Conservation (phyloP, 2,888 invertebrate genomes). For the Orthonychiurus folsomi region DNA sequence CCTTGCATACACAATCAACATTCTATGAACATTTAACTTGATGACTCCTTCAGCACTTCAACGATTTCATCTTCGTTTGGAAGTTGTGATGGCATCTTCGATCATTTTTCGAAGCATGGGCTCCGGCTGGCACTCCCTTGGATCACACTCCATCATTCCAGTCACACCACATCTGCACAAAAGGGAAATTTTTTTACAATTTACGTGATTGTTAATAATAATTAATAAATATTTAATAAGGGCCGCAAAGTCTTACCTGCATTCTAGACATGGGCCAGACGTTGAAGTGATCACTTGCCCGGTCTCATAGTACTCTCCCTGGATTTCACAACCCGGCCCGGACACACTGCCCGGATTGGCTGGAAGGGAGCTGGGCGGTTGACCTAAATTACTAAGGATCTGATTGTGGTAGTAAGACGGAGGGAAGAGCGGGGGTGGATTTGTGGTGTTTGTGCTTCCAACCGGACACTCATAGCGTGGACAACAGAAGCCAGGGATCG, state of each 20-base stretch:
- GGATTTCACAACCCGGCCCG: constrained; percentile 74
- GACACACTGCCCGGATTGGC: constrained; percentile 66
- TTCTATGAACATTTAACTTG: neutral
- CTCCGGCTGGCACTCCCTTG: constrained; percentile 78
- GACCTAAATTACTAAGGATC: constrained; percentile 30
- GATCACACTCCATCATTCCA: constrained; percentile 91
- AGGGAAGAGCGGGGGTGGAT: constrained; percentile 78
- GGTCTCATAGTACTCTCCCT: constrained; percentile 72
- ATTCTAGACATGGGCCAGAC: constrained; percentile 86
- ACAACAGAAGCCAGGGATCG: constrained; percentile 88
- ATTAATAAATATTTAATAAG: too few species aligned
- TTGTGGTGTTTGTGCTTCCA: constrained; percentile 71
- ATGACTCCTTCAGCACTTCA: neutral
- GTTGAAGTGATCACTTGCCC: constrained; percentile 76
- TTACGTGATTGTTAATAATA: too few species aligned
- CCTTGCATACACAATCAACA: neutral
- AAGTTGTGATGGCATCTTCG: constrained; percentile 50
- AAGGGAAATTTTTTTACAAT: constrained; percentile 8
- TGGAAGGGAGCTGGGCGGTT: constrained; percentile 10
- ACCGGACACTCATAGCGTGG: constrained; percentile 89
- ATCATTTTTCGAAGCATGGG: constrained; percentile 85
- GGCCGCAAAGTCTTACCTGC: constrained; percentile 87
- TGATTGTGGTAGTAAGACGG: constrained; percentile 44
- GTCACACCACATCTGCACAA: constrained; percentile 73
- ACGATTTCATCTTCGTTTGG: constrained; percentile 39